Evolutionary conservation across 2,113 vertebrate genomes (phyloP), one percentile per base, ranked within the genome.

Genomic region (Austrofundulus limnaeus): DNA sequence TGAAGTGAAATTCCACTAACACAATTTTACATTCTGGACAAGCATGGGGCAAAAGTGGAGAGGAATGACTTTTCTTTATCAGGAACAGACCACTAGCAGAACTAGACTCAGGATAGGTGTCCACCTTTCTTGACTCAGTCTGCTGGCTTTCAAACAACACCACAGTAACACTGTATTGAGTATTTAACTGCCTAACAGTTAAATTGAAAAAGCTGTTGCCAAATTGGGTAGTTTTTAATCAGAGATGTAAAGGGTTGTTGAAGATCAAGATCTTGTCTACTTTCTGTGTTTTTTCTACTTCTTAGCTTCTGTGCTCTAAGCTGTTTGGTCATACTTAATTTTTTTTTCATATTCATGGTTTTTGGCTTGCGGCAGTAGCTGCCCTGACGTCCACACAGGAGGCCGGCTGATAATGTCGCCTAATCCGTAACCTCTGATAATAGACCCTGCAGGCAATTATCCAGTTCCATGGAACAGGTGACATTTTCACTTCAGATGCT

Each of bases 361-460:
- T 51, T 23, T 24, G 31, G 21, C 52, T 56, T 1, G 14, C 12
- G 38, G 52, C 52, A 38, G 46, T 56, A 42, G 55, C 57, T 54
- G 13, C 25, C 1, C 48, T 13, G 66, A 31, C 20, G 24, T 64
- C 39, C 43, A 19, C 41, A 39, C 50, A 25, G 59, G 45, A 61
- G 39, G 42, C 28, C 21, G 5, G n/a, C 55, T 51, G 56, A 67
- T 71, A 66, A 52, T 55, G 48, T 10, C 11, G 21, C n/a, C 47
- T 60, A 61, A 75, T 69, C 60, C 11, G 23, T 65, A 69, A 58
- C 61, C 66, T 72, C 63, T 69, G 77, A 71, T 77, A 65, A 80
- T 51, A 66, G 42, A 54, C 24, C 57, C 49, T 34, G 67, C 5
- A 46, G 72, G 47, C 37, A 47, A 66, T 49, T 71, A 68, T 78